These are phyloP conservation scores for Limosa lapponica DNA, from an alignment of 2,797 vertebrate species.

Conservation along the genomic window DNA sequence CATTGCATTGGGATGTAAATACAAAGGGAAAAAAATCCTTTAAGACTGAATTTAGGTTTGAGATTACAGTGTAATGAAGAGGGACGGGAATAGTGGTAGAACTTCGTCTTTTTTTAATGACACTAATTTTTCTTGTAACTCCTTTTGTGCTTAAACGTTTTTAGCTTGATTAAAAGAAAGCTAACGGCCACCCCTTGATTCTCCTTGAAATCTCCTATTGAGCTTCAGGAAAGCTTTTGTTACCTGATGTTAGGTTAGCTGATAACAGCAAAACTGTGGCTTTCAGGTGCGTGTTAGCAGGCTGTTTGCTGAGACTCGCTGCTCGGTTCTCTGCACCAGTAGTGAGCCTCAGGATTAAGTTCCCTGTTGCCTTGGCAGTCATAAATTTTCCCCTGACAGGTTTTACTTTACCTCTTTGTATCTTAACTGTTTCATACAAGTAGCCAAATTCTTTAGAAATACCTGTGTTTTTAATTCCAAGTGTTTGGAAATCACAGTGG, in stretches of 20 bases:
- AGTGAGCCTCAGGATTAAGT: not conserved
- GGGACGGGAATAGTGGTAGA: not conserved
- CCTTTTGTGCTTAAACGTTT: not conserved
- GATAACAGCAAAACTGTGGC: not conserved
- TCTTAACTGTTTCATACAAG: not conserved
- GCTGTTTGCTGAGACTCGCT: not conserved
- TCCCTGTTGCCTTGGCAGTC: not conserved
- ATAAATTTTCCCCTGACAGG: not conserved
- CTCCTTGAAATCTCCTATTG: constrained; percentile 38
- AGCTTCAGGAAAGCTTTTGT: constrained; percentile 33
- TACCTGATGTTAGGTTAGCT: not conserved
- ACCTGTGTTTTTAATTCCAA: not conserved
- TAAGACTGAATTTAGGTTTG: not conserved
- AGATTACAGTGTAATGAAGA: not conserved
- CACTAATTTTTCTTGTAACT: not conserved
- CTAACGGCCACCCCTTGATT: not conserved
- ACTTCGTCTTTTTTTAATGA: not conserved
- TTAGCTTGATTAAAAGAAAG: constrained; percentile 5
- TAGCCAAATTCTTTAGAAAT: not conserved
- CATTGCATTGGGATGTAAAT: not conserved
- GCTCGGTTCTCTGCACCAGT: not conserved
- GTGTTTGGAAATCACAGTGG: not conserved
- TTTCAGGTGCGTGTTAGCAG: constrained; percentile 26
- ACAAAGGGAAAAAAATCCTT: not conserved
- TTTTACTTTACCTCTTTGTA: not conserved